Evolutionary conservation across 2,797 vertebrate genomes (phyloP).

Genomic region (Sebastes steindachneri): DNA sequence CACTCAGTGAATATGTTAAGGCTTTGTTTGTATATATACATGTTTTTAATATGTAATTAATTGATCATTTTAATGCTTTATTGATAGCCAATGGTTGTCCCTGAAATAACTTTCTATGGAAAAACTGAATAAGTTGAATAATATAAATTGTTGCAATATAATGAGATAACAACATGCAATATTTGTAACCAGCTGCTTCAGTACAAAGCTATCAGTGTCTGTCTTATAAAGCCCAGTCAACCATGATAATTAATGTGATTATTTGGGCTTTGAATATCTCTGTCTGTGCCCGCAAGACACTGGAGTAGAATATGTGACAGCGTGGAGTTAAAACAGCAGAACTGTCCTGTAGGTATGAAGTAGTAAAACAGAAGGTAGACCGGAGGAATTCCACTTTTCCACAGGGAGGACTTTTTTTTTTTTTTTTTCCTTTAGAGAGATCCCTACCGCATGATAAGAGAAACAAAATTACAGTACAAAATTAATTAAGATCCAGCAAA

Average conservation of each 20-base stretch:
- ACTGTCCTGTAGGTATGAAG: neutral
- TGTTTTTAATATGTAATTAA: neutral
- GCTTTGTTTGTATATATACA: neutral
- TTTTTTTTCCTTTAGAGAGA: slow-evolving; percentile 49
- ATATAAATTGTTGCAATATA: neutral
- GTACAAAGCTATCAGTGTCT: slow-evolving; percentile 2
- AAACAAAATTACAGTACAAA: slow-evolving; percentile 74
- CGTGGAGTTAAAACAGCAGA: neutral
- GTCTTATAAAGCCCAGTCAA: slow-evolving; percentile 13
- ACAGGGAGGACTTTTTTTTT: slow-evolving; percentile 33
- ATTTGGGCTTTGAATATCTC: neutral
- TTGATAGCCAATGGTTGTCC: neutral
- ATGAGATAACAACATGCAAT: neutral
- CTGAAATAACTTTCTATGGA: neutral
- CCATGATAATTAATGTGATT: slow-evolving; percentile 1
- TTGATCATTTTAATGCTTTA: neutral
- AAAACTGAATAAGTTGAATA: neutral
- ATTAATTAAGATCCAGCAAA: slow-evolving; percentile 82
- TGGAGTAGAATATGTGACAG: neutral
- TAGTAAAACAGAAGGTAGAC: slow-evolving; percentile 19
- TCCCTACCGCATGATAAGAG: slow-evolving; percentile 62
- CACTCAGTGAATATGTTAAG: neutral
- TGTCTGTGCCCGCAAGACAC: neutral
- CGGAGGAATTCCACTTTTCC: slow-evolving; percentile 51
- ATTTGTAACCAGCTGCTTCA: neutral